Percentiles rank a stretch among this genome's conserved stretches.
These are phyloP conservation scores for Acleris sparsana DNA, from an alignment of 2,888 invertebrate genomes.

Conservation along the genomic window DNA sequence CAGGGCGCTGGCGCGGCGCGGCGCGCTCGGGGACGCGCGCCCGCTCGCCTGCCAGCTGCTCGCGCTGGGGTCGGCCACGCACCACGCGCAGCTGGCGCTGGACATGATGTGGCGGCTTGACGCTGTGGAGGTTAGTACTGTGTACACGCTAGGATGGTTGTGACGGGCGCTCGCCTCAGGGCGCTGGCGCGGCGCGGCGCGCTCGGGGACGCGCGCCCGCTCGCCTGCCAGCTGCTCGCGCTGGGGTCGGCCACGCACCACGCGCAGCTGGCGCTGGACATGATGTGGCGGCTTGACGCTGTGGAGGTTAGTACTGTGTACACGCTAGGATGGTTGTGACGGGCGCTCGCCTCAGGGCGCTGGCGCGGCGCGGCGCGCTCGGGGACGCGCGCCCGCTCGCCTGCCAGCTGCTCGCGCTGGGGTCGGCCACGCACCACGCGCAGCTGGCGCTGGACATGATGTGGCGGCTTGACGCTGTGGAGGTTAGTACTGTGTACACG, in stretches of 20 bases:
- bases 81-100: constrained; percentile 95
- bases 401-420: constrained; percentile 88
- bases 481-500: constrained; percentile 53
- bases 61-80: constrained; percentile 64
- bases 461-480: constrained; percentile 89
- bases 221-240: constrained; percentile 91
- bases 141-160: neutral
- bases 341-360: constrained; percentile 85
- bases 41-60: constrained; percentile 89
- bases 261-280: constrained; percentile 96
- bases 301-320: constrained; percentile 71
- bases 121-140: constrained; percentile 83
- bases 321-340: neutral
- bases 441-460: constrained; percentile 98
- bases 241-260: constrained; percentile 74
- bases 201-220: constrained; percentile 46
- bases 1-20: constrained; percentile 93
- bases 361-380: constrained; percentile 88
- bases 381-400: constrained; percentile 73
- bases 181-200: constrained; percentile 91
- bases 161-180: constrained; percentile 76
- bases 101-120: constrained; percentile 95
- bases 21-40: constrained; percentile 57
- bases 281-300: constrained; percentile 93
- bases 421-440: constrained; percentile 82